Evolutionary conservation across 1,140 invertebrate species (phyloP).

Genomic region (Aphidius ervi): DNA sequence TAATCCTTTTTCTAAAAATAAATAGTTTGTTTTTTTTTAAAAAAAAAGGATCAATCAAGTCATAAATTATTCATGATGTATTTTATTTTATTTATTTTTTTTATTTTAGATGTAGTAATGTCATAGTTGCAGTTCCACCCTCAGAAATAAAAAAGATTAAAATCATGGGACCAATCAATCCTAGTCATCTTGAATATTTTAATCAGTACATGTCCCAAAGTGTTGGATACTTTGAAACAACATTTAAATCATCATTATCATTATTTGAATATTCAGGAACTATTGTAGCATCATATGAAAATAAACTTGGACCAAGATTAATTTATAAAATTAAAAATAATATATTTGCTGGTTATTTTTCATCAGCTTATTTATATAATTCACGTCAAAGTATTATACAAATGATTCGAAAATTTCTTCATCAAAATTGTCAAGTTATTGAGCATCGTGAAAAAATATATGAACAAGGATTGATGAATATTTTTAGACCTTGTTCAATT

Average conservation of each 20-base stretch:
- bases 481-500: slow-evolving; percentile 28
- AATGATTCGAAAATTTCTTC: too few relatives aligned
- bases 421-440: background rate
- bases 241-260: slow-evolving; percentile 20
- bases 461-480: slow-evolving; percentile 24
- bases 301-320: slow-evolving; percentile 22
- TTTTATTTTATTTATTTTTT: background rate
- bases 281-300: slow-evolving; percentile 22
- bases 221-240: slow-evolving; percentile 29
- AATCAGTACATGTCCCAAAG: slow-evolving; percentile 15
- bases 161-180: slow-evolving; percentile 22
- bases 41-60: too few relatives aligned
- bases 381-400: too few relatives aligned
- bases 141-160: slow-evolving; percentile 22
- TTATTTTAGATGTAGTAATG: slow-evolving; percentile 29
- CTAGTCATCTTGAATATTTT: slow-evolving; percentile 15
- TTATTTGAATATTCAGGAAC: background rate
- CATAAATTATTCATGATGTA: background rate
- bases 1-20: background rate
- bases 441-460: slow-evolving; percentile 2
- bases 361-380: too few relatives aligned
- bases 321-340: slow-evolving; percentile 20
- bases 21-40: slow-evolving; percentile 2
- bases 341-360: too few relatives aligned
- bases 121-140: slow-evolving; percentile 33